Base-by-base conservation (phyloP, 2,797 vertebrate genomes). In the Gouania willdenowi region DNA sequence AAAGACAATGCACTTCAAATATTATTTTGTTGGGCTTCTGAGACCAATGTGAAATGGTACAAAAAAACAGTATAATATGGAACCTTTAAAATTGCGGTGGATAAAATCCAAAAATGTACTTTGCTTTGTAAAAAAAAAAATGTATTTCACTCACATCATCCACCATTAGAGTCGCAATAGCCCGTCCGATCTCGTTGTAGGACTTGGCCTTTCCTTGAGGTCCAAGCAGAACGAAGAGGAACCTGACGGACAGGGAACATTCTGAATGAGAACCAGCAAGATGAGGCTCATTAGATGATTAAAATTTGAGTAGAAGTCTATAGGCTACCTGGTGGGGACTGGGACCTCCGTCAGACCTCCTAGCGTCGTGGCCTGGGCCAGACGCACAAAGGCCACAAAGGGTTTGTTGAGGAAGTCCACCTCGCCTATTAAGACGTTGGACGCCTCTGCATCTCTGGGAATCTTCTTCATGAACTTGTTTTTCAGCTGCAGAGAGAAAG, bases 381-480 rank as follows among this genome's bases (percentile, higher is more conserved):
- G 87, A 5, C 95, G 87, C 26, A 98, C 92, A 0, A 98, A 98
- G 1, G 95, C 93, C 2, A 98, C 94, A 0, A 98, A 97, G 0
- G 96, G 96, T 56, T 95, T 97, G 54, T 88, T 92, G 29, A 98
- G 87, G 71, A 98, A 98, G 53, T 98, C 95, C 48, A 98, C 94
- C 62, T 98, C 95, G 0, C 96, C 95, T 53, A 98, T 93, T 22
- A 98, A 80, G 30, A 98, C 93, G 0, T 98, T 98, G 42, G 95
- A 98, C 3, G 96, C 96, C 61, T 98, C 96, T 0, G 95, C 94
- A 22, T 97, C 92, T 61, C 93, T 87, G n/a, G 96, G 96, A 26
- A 98, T 97, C 88, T 98, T 98, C 88, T 98, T 98, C 85, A 98
- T 98, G 82, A 98, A 98, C 42, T 97, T 98, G 55, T 98, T 98